phyloP scores from a whole-genome alignment of 1,140 invertebrate species.

The Drosophila lowei region DNA sequence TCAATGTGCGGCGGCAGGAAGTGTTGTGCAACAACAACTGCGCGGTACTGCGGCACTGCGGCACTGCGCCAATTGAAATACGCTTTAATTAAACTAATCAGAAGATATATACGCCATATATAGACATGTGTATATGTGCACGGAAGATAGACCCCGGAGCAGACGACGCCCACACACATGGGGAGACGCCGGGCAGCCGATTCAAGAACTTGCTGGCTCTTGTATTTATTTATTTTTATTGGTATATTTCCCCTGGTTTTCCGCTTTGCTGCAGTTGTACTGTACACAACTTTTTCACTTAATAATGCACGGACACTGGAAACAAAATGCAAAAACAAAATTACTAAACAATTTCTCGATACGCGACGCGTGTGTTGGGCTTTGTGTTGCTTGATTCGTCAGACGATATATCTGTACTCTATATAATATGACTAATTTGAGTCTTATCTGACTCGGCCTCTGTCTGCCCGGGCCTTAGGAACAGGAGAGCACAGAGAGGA shows the following conservation, averaged over 20 bases:
- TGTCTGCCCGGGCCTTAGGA: no score
- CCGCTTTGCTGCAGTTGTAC: no score
- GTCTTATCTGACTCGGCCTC: neutral
- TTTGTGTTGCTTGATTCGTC: slow-evolving; percentile 13
- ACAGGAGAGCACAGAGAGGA: no score
- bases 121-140: slow-evolving; percentile 36
- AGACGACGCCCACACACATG: no score
- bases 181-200: no score
- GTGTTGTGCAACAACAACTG: slow-evolving; percentile 55
- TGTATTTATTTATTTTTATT: slow-evolving; percentile 23
- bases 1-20: slow-evolving; percentile 33
- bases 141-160: slow-evolving; percentile 5
- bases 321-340: slow-evolving; percentile 34
- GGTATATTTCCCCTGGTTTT: slow-evolving; percentile 14
- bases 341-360: slow-evolving; percentile 16
- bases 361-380: slow-evolving; percentile 5
- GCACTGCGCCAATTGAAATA: slow-evolving; percentile 65
- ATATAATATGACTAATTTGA: neutral
- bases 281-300: slow-evolving; percentile 10
- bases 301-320: slow-evolving; percentile 22
- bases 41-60: slow-evolving; percentile 48
- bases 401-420: neutral
- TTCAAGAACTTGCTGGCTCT: slow-evolving; percentile 17
- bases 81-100: slow-evolving; percentile 80
- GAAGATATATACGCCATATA: slow-evolving; percentile 58